Evolutionary conservation across 2,113 vertebrate genomes (phyloP), one percentile per base, ranked within the genome.

Genomic region (Tenrec ecaudatus): DNA sequence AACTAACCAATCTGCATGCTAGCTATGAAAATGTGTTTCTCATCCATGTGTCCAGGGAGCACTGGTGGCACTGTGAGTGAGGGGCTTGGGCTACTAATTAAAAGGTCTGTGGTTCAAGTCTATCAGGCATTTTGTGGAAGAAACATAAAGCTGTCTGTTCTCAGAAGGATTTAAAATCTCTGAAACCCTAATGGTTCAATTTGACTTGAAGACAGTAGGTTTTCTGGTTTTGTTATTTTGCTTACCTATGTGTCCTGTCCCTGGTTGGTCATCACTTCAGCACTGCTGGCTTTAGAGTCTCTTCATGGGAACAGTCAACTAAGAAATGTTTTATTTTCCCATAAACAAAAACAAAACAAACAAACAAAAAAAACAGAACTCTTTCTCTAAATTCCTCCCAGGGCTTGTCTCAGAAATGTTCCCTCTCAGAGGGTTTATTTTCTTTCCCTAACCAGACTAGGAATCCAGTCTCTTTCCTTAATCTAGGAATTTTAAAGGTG

Each of bases 11-110:
- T 92, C 47, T 87, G 8, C 40, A 91, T 86, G 95, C 68, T 88
- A 73, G 60, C 15, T 73, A 57, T n/a, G 33, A 82, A 91, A 96
- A 94, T 57, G 40, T 85, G 17, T 27, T 93, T 94, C n/a, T 22
- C 40, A 40, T 40, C 40, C 40, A 40, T 40, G 40, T 40, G 40
- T 40, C 40, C 40, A 40, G 7, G 40, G 40, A 40, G 40, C 40
- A 40, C 40, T 40, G 40, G 7, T 40, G 7, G 40, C 40, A 40
- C 40, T 40, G 40, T 40, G 40, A 40, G 40, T 40, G 3, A 40
- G 40, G 40, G 40, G 40, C 40, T 40, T 40, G 40, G 40, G 40
- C 40, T 40, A 40, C 40, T 40, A 40, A 40, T 40, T 3, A 40
- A 40, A 40, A 40, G 40, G 40, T 40, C 40, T 40, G 40, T 40